Evolutionary conservation across 2,888 invertebrate genomes (phyloP), one percentile per base, ranked within the genome.

Genomic region (Caenorhabditis macrosperma): DNA sequence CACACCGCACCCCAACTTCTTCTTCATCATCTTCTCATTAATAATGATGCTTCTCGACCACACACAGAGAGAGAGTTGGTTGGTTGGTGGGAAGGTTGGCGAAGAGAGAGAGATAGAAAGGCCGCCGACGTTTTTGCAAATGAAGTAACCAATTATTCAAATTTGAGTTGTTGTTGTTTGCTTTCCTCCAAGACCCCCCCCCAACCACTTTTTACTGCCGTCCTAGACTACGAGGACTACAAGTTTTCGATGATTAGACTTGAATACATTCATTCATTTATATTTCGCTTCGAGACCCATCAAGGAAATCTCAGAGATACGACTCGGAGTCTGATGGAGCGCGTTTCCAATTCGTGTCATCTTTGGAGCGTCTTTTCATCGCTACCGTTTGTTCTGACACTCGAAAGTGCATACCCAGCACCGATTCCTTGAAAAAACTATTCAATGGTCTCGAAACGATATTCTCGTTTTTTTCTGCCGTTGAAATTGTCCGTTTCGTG

Each of bases 71-170:
- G n/a, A 3, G 15, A 26, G 26, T n/a, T 12, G 48, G n/a, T 15
- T 9, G 28, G 10, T 28, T 10, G 52, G 20, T 3, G n/a, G 10
- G 33, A 22, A 28, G n/a, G 38, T 24, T 26, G 41, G 50, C 15
- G 46, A 35, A 33, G 61, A 30, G 9, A 10, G 38, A 17, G n/a
- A n/a, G n/a, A n/a, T n/a, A n/a, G n/a, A n/a, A n/a, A 22, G 12
- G 15, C 33, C 46, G 55, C 10, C 54, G 52, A 17, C 35, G 33
- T 69, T 64, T 48, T 44, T 54, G 71, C 61, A 72, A 72, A 72
- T 72, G 63, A 72, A 72, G 72, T 64, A 64, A 72, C 72, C 63
- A 72, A 72, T 72, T 72, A 72, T 72, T 72, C 72, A 64, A 72
- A 64, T 72, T 72, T 64, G 63, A 72, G 72, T 48, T 63, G 63